Evolutionary conservation across 2,888 invertebrate species (phyloP), one percentile per base, ranked within the genome.

Genomic region (Melanostoma scalare): DNA sequence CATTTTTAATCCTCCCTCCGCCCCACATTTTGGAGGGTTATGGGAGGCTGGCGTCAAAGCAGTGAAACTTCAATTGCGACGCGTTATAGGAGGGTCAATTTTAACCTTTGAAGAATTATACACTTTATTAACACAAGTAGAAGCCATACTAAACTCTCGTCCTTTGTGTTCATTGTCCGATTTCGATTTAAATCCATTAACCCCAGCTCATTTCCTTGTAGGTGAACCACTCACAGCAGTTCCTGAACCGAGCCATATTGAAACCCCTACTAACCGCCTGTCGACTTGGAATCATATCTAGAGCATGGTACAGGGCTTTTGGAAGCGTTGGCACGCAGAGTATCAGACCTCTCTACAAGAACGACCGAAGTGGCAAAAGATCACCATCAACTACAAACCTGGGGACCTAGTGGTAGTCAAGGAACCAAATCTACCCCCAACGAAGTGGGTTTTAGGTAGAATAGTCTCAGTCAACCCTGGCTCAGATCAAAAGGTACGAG

Each of bases 1-100:
- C 79, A 85, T 20, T 85, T n/a, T 79, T 38, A 84, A 78, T n/a
- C 84, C 78, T n/a, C 77, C 69, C 6, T 73, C 65, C 1, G 58
- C 75, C 1, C 78, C 72, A n/a, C 61, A 77, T 50, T 71, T 77
- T 38, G 78, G 67, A 31, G 65, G 78, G 4, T 33, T 52, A 40
- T 71, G 52, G 65, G 58, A 71, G 60, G 50, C 65, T 2, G 69
- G 67, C 6, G 53, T 68, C n/a, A 42, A 38, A 6, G 74, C 56
- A 1, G 42, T 65, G 0, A 75, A 75, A 10, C 33, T 75, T 6
- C 52, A 75, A 5, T 33, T 75, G 10, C 63, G 67, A 1, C 55
- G 80, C 1, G 65, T 81, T 30, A n/a, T 71, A 10, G 76, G 60
- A 6, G 38, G 33, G n/a, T 40, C 52, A 1, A 20, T 52, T 35